Conservation (phyloP, 2,113 vertebrate genomes). For the Echinops telfairi region DNA sequence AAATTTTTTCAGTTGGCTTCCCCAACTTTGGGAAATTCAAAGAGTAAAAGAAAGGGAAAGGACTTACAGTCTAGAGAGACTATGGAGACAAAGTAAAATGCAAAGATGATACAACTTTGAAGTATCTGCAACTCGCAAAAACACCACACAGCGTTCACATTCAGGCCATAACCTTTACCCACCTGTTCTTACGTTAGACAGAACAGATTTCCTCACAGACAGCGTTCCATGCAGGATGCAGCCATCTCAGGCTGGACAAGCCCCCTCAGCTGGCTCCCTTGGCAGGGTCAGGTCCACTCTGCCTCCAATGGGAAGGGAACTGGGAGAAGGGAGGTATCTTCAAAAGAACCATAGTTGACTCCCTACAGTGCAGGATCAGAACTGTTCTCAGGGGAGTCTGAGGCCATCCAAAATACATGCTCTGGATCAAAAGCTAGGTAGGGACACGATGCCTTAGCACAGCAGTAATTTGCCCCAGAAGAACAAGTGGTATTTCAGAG, state of each 20-base stretch:
- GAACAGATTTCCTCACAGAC: slow-evolving; percentile 53
- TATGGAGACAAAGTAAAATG: slow-evolving; percentile 44
- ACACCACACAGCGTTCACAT: slow-evolving; percentile 7
- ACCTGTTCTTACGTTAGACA: slow-evolving; percentile 60
- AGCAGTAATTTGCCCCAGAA: background rate
- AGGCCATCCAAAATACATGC: background rate
- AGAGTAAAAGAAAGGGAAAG: slow-evolving; percentile 63
- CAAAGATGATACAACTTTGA: slow-evolving; percentile 13
- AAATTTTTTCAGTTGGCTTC: slow-evolving; percentile 62
- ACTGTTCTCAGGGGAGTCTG: background rate
- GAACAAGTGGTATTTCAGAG: background rate
- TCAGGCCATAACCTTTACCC: slow-evolving; percentile 35
- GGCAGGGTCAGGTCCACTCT: background rate
- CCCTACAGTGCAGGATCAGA: background rate
- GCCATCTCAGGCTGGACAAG: background rate
- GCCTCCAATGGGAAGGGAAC: background rate
- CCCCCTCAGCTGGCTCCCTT: background rate
- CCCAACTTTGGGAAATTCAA: slow-evolving; percentile 27
- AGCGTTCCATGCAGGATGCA: slow-evolving; percentile 40
- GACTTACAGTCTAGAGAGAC: slow-evolving; percentile 23
- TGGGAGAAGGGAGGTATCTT: background rate
- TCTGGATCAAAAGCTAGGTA: background rate
- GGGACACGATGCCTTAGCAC: background rate
- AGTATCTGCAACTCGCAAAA: slow-evolving; percentile 12
- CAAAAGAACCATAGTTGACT: background rate